phyloP scores from a whole-genome alignment of 1,140 invertebrate species.

The Tetramorium parvispinum region DNA sequence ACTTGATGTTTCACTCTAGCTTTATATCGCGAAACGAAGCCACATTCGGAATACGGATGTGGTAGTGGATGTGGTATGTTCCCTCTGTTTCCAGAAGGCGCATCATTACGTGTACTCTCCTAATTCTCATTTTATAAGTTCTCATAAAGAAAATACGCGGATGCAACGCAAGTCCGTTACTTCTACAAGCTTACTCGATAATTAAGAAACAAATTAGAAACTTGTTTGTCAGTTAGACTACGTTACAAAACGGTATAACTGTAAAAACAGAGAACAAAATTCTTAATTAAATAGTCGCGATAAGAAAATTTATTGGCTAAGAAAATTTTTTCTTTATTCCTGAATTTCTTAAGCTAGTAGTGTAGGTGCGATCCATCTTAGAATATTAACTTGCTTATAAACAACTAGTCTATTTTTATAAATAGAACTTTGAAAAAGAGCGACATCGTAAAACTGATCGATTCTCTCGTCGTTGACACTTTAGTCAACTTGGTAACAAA shows the following conservation, averaged over 20 bases:
- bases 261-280: background rate
- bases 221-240: background rate
- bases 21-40: constrained; percentile 14
- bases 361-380: background rate
- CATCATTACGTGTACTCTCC: background rate
- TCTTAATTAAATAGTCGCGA: background rate
- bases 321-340: background rate
- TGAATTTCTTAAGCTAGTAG: background rate
- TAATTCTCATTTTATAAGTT: background rate
- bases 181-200: background rate
- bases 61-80: background rate
- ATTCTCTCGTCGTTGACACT: constrained; percentile 26
- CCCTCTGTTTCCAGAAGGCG: background rate
- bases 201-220: background rate
- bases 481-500: background rate
- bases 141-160: background rate
- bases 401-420: constrained; percentile 11
- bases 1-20: constrained; percentile 18
- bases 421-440: background rate
- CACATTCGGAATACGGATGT: background rate
- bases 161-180: background rate
- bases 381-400: background rate
- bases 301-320: background rate
- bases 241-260: background rate
- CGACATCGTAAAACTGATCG: background rate